phyloP scores from a whole-genome alignment of 2,888 invertebrate species.

The Liodrosophila aerea region DNA sequence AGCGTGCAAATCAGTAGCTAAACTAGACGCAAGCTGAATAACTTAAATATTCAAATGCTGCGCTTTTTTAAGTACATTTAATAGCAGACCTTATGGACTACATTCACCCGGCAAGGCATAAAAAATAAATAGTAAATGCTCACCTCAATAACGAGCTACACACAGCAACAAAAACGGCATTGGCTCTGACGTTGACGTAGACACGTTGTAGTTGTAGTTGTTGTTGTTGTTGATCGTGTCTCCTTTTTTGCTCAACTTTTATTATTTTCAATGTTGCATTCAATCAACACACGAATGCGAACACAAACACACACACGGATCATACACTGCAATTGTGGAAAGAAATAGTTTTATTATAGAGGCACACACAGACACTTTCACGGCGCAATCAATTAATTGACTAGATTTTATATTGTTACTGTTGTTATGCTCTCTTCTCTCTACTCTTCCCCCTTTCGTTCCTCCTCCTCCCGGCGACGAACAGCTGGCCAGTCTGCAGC shows the following conservation, averaged over 20 bases:
- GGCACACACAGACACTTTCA: constrained; percentile 45
- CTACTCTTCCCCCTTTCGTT: constrained; percentile 13
- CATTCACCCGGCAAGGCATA: constrained; percentile 5
- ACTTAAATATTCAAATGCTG: constrained; percentile 14
- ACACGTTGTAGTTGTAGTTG: constrained; percentile 9
- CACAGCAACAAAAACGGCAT: constrained; percentile 27
- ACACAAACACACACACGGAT: constrained; percentile 28
- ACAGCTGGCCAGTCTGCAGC: constrained; percentile 59
- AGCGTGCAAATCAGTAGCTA: neutral
- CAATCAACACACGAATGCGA: constrained; percentile 45
- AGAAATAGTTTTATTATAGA: constrained; percentile 64
- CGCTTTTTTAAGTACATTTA: neutral
- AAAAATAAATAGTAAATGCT: constrained; percentile 23
- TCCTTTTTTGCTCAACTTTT: constrained; percentile 11
- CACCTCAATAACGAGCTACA: constrained; percentile 43
- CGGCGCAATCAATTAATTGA: constrained; percentile 66
- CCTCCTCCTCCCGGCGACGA: constrained; percentile 34
- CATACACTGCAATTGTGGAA: constrained; percentile 50
- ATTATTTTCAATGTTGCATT: constrained; percentile 53
- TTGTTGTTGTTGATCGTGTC: constrained; percentile 1
- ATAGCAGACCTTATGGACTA: constrained; percentile 9
- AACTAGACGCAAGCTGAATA: constrained; percentile 20
- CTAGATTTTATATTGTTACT: constrained; percentile 50
- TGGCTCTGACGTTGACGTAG: constrained; percentile 26
- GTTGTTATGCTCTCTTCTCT: constrained; percentile 7